Evolutionary conservation across 2,797 vertebrate genomes (phyloP).

Genomic region (Periophthalmus magnuspinnatus): DNA sequence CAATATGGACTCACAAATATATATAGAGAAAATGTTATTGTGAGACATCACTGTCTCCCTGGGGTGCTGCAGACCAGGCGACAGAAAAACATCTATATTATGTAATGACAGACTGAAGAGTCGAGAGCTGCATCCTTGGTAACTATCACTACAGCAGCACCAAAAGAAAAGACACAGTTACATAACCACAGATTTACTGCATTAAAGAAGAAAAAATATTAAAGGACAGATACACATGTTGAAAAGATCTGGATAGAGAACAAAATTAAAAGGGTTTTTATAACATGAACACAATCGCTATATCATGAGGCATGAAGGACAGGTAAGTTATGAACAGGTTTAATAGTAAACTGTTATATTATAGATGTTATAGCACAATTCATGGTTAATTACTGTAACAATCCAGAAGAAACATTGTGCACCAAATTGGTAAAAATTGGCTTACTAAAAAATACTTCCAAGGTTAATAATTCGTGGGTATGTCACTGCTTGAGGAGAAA

Average conservation of each 20-base stretch:
- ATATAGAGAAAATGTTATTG: conserved; percentile 16
- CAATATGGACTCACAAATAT: background rate
- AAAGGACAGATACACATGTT: background rate
- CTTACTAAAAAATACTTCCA: background rate
- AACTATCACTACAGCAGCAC: conserved; percentile 56
- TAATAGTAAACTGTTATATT: background rate
- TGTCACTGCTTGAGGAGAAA: background rate
- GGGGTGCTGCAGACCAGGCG: conserved; percentile 18
- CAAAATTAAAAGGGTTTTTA: background rate
- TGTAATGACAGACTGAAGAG: conserved; percentile 40
- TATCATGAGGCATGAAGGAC: too few relatives aligned
- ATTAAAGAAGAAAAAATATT: conserved; percentile 8
- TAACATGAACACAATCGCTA: too few relatives aligned
- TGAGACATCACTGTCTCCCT: conserved; percentile 17
- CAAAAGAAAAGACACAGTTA: conserved; percentile 39
- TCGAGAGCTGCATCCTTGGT: conserved; percentile 53
- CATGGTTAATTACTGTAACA: background rate
- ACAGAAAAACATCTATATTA: conserved; percentile 42
- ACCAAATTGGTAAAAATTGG: too few relatives aligned
- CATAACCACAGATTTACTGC: conserved; percentile 39
- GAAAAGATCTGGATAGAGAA: background rate
- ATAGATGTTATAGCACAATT: background rate
- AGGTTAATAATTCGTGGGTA: background rate
- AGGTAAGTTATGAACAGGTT: background rate
- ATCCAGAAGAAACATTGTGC: background rate